Percentiles rank a stretch among this genome's conserved stretches.
Conservation (phyloP, 2,113 vertebrate genomes). For the Heterotis niloticus region DNA sequence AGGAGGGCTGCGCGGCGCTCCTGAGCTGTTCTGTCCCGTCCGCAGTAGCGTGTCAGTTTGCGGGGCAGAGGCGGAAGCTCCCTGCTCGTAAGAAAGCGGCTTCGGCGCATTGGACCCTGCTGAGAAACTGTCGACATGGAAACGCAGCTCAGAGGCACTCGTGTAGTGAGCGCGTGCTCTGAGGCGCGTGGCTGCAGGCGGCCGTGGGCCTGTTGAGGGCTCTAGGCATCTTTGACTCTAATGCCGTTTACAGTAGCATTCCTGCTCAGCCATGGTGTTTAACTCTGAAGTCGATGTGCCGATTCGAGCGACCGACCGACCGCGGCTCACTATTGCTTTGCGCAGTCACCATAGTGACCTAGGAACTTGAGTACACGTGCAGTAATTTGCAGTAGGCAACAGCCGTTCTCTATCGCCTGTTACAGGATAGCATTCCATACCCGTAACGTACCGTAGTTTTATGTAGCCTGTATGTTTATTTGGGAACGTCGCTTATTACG, state of each 20-base stretch:
- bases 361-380: background rate
- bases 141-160: background rate
- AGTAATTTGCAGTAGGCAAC: background rate
- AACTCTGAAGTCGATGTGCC: background rate
- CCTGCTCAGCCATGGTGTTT: background rate
- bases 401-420: background rate
- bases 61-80: background rate
- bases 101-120: background rate
- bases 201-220: conserved; percentile 25
- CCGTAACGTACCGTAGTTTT: conserved; percentile 5
- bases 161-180: conserved; percentile 37
- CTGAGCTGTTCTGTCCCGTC: background rate
- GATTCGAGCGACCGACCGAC: background rate
- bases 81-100: background rate
- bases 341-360: background rate
- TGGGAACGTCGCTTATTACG: background rate
- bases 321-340: background rate
- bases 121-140: too few relatives aligned
- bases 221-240: conserved; percentile 9
- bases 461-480: conserved; percentile 19
- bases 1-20: background rate
- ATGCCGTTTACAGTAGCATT: background rate
- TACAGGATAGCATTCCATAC: conserved; percentile 11
- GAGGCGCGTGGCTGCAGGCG: conserved; percentile 9
- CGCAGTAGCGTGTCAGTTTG: background rate